Percentiles rank a stretch among this genome's conserved stretches.
Evolutionary conservation across 1,140 invertebrate species (phyloP).

Genomic region (Apis dorsata): DNA sequence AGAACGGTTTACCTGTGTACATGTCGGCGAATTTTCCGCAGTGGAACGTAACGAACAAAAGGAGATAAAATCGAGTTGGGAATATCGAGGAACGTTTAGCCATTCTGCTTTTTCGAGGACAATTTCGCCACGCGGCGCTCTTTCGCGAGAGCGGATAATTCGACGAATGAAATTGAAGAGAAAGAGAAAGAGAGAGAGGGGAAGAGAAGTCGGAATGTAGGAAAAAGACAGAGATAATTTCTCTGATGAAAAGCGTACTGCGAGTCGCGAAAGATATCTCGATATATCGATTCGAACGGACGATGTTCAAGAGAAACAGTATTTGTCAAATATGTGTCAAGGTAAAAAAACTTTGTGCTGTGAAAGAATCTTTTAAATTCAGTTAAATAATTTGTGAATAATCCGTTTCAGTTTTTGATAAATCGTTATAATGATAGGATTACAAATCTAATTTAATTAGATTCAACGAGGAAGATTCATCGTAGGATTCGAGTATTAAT

Average conservation of each 20-base stretch:
- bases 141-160: constrained; percentile 8
- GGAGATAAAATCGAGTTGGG: constrained; percentile 19
- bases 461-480: too few relatives aligned
- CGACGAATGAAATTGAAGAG: constrained; percentile 15
- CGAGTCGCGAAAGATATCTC: constrained; percentile 35
- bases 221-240: not conserved
- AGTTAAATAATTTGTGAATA: not conserved
- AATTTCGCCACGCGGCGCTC: not conserved
- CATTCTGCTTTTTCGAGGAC: not conserved
- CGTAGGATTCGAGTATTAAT: too few relatives aligned
- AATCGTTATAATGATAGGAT: too few relatives aligned
- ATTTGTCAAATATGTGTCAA: not conserved
- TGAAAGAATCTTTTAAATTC: not conserved
- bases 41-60: constrained; percentile 17
- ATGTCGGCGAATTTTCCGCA: not conserved
- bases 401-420: not conserved
- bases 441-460: too few relatives aligned
- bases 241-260: not conserved
- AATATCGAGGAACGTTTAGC: constrained; percentile 13
- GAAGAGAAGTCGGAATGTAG: too few relatives aligned
- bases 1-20: not conserved
- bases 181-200: not conserved
- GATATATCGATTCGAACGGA: not conserved
- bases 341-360: too few relatives aligned
- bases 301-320: not conserved